phyloP scores from a whole-genome alignment of 2,113 vertebrate genomes.

The Camelus bactrianus region DNA sequence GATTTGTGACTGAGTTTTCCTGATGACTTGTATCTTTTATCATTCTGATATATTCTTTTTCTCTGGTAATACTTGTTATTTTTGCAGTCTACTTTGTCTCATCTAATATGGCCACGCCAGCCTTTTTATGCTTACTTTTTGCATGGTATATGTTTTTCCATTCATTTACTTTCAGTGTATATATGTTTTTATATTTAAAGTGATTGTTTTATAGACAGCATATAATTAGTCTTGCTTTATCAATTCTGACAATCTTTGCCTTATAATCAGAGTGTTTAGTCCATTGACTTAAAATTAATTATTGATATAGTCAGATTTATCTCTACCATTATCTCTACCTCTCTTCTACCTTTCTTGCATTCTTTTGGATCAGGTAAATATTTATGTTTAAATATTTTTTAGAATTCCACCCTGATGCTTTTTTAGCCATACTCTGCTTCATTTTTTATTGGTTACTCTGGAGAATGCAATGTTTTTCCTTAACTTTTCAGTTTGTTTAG shows the following conservation, averaged over 20 bases:
- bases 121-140: neutral
- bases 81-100: neutral
- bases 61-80: neutral
- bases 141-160: neutral
- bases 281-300: neutral
- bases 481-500: neutral
- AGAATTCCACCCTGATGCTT: neutral
- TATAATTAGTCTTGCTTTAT: neutral
- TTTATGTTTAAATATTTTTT: neutral
- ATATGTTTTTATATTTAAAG: neutral
- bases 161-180: neutral
- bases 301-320: neutral
- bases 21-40: neutral
- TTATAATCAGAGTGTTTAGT: neutral
- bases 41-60: neutral
- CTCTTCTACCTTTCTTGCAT: neutral
- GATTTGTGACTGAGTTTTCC: neutral
- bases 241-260: neutral
- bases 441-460: neutral
- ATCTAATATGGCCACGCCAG: neutral
- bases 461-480: neutral
- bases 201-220: neutral
- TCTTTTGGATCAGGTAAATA: constrained; percentile 2
- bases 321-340: neutral
- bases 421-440: neutral